Evolutionary conservation across 2,797 vertebrate genomes (phyloP), one percentile per base, ranked within the genome.

Genomic region (Gymnoscopelus microlampas): DNA sequence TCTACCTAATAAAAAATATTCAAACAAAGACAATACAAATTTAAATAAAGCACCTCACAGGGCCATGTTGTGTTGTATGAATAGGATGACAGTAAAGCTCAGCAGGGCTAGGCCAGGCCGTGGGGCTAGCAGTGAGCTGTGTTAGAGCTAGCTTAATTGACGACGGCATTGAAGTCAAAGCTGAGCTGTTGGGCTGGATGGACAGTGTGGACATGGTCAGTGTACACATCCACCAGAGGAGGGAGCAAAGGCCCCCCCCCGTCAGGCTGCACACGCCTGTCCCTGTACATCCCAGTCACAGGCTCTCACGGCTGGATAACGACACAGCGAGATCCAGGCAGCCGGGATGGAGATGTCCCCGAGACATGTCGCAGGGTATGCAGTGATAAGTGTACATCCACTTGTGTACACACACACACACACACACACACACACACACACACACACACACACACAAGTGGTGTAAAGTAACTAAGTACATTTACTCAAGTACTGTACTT

Each of bases 121-220:
- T 13, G 51, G 72, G 76, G 19, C 19, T 32, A 61, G 14, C 60
- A 58, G 66, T 66, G 75, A 81, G 62, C 78, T 68, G 78, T 72
- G 64, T 44, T 51, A 19, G 13, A 74, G 47, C 60, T 24, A 14
- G 35, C 63, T 50, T 78, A 74, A 83, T 56, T 79, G 84, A 85
- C 81, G 78, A 71, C 63, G 44, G 50, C 76, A 66, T 67, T 74
- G 79, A 65, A 79, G 67, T 70, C 73, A 74, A 69, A 49, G 26
- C 71, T 73, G 58, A 13, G 74, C 80, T 60, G 76, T 68, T 64
- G 71, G 78, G 2, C 70, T 29, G 73, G 60, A 55, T 54, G 58
- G 63, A 61, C 32, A 0, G 6, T 60, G 70, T 35, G 65, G 35
- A 61, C 57, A 79, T 77, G 79, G 80, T 75, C 82, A 79, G 49